These are phyloP conservation scores for Eubasilissa regina DNA, from an alignment of 1,140 invertebrate species.

Conservation along the genomic window DNA sequence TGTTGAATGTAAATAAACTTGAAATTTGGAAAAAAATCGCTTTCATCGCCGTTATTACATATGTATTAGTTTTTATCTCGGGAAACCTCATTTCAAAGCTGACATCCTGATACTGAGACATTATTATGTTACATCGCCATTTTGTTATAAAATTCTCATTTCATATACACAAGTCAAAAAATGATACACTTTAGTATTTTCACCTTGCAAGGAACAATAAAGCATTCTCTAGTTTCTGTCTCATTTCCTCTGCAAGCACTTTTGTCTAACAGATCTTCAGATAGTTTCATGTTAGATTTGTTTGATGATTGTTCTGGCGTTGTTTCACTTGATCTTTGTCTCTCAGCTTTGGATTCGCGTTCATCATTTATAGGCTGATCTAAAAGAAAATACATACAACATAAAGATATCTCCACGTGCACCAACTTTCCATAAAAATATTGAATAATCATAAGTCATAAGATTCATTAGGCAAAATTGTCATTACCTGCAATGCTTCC, in stretches of 20 bases:
- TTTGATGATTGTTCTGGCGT: neutral
- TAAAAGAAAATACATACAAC: neutral
- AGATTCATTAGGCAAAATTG: too few species aligned
- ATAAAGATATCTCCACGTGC: neutral
- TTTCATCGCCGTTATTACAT: neutral
- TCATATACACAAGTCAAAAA: too few species aligned
- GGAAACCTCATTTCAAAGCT: neutral
- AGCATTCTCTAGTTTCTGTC: constrained; percentile 64
- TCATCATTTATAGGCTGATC: neutral
- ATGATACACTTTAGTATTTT: neutral
- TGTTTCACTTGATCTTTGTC: neutral
- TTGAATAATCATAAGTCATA: too few species aligned
- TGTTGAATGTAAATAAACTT: too few species aligned
- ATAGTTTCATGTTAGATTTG: neutral
- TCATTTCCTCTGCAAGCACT: constrained; percentile 64
- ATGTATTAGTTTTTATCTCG: neutral
- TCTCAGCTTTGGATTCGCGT: neutral
- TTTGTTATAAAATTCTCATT: neutral
- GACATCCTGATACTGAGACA: neutral
- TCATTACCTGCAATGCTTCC: constrained; percentile 4
- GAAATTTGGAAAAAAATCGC: too few species aligned
- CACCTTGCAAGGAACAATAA: constrained; percentile 69
- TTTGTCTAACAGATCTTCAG: constrained; percentile 63
- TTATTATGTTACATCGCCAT: neutral
- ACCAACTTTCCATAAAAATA: too few species aligned